Evolutionary conservation across 2,113 vertebrate species (phyloP).

Genomic region (Brachyhypopomus gauderio): DNA sequence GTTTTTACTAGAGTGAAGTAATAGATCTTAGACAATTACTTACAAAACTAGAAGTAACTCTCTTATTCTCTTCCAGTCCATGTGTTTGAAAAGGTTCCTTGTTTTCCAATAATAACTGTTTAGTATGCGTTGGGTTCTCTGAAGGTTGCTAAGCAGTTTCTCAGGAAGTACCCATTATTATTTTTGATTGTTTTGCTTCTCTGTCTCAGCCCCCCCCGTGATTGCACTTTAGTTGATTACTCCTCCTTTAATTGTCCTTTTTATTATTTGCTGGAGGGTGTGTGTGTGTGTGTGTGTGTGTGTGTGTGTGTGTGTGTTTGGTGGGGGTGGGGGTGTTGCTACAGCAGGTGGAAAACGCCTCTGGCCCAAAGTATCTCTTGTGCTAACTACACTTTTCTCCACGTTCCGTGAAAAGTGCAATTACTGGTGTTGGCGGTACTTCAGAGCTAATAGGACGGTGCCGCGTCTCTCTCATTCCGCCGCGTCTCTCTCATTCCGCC

Average conservation of each 20-base stretch:
- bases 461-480: constrained; percentile 32
- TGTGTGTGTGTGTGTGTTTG: too few relatives aligned
- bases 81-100: too few relatives aligned
- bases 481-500: too few relatives aligned
- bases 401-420: constrained; percentile 63
- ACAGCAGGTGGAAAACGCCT: constrained; percentile 33
- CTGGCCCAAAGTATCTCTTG: constrained; percentile 46
- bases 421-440: constrained; percentile 57
- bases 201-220: neutral
- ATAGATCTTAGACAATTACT: too few relatives aligned
- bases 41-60: too few relatives aligned
- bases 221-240: constrained; percentile 47
- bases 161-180: neutral
- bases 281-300: too few relatives aligned
- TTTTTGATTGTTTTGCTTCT: too few relatives aligned
- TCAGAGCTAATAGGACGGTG: constrained; percentile 57
- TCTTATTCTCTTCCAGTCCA: too few relatives aligned
- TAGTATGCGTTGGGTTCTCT: neutral
- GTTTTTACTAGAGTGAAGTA: too few relatives aligned
- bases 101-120: too few relatives aligned
- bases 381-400: constrained; percentile 57
- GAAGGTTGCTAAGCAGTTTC: neutral
- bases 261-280: neutral
- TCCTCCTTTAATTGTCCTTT: constrained; percentile 47
- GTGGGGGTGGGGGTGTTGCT: constrained; percentile 11